phyloP scores from a whole-genome alignment of 1,140 invertebrate species.

The Tyrophagus putrescentiae region DNA sequence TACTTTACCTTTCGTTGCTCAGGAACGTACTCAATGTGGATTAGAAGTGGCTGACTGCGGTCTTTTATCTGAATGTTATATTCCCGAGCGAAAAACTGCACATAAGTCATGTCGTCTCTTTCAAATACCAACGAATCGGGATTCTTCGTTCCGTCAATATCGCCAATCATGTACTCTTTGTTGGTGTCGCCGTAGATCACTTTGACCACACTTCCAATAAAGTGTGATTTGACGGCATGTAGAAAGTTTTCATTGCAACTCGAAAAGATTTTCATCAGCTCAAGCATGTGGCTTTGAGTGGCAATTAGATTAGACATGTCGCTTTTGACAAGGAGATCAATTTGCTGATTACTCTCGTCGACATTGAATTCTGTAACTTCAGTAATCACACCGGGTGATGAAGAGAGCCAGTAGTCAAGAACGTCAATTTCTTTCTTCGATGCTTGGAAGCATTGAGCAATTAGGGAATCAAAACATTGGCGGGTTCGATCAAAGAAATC shows the following conservation, averaged over 20 bases:
- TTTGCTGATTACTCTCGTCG: constrained; percentile 35
- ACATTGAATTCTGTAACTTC: neutral
- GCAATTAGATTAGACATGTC: no score
- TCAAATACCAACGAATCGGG: constrained; percentile 39
- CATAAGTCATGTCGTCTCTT: constrained; percentile 46
- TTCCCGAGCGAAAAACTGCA: constrained; percentile 59
- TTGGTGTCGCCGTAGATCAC: constrained; percentile 81
- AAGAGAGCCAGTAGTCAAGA: neutral
- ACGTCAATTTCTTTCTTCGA: neutral
- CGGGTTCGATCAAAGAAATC: neutral
- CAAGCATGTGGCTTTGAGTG: no score
- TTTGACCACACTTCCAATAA: constrained; percentile 63
- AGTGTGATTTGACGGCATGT: no score
- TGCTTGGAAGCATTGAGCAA: neutral
- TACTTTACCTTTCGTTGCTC: constrained; percentile 2
- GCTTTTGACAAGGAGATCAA: no score
- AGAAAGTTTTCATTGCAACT: no score
- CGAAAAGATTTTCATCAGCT: no score
- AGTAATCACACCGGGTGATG: constrained; percentile 6
- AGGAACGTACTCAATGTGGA: constrained; percentile 37
- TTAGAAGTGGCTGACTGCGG: constrained; percentile 57
- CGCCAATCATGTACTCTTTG: constrained; percentile 74
- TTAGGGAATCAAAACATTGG: neutral
- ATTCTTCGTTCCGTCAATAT: constrained; percentile 58
- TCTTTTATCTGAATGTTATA: constrained; percentile 54